Evolutionary conservation across 2,888 invertebrate species (phyloP), one percentile per base, ranked within the genome.

Genomic region (Patella caerulea): DNA sequence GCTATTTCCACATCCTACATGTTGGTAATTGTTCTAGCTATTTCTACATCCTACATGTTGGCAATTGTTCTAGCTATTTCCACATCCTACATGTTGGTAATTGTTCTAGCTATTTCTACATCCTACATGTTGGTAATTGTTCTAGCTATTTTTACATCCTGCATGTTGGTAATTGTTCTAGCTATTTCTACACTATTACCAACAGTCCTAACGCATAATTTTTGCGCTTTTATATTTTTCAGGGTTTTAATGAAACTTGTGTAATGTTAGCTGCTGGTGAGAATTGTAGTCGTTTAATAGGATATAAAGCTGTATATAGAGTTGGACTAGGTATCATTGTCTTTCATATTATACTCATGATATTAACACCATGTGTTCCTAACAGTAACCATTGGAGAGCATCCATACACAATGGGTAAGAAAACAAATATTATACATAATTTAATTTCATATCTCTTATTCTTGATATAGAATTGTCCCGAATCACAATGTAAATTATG

Each of bases 301-400:
- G 92, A 14, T 92, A 92, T 81, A 89, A 91, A 83, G 92, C 92
- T 52, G 92, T 93, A 29, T 93, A 93, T 79, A 85, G 92, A 72
- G 84, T 92, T 45, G 45, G 45, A 9, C 86, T 92, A 75, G 92
- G 91, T 12, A 85, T 92, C 81, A 90, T 91, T 24, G 87, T 86
- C 15, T 93, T 92, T 83, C 90, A 89, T 82, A 83, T 90, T 70
- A 56, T 91, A n/a, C 83, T 92, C 78, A 86, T 89, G 82, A 5
- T 92, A 4, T 52, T 90, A 14, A 92, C 91, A n/a, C 79, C 91
- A 17, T 89, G 89, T 82, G 90, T 92, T 11, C 87, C 89, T 11
- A 90, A 88, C 24, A 92, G 92, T 81, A 85, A 87, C 78, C 90
- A 90, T 69, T 92, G 90, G 83, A 85, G 92, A 78, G 92, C 92